Evolutionary conservation across 2,888 invertebrate genomes (phyloP), one percentile per base, ranked within the genome.

Genomic region (Selenia dentaria): DNA sequence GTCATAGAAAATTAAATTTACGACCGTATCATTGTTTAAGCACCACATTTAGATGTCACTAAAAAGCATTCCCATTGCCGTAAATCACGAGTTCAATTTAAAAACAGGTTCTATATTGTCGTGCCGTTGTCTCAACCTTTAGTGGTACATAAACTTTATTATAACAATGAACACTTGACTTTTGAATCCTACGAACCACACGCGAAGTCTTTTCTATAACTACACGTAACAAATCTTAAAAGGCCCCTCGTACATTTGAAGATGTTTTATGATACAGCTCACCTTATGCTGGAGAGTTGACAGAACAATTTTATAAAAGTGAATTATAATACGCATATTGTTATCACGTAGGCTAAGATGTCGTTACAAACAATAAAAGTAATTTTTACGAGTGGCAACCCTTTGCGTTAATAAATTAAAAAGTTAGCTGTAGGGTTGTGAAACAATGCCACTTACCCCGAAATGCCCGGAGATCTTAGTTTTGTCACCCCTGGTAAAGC

Each of bases 341-440:
- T 89, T 88, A 85, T 84, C 88, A 88, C 83, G 87, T 86, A 89
- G 88, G 89, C 88, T 68, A 83, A 87, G 81, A 83, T 77, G 89
- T 88, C 89, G 86, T 89, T 87, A 87, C 83, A 76, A 80, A 90
- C 87, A 88, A 89, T 88, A 89, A 89, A 90, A 85, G 87, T 89
- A 88, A 88, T 89, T 90, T 89, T 90, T 89, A 90, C 81, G 85
- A 86, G 79, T 70, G 67, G 79, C 79, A 84, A 85, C 88, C 89
- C 89, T 81, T 74, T 69, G 70, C 75, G 79, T 81, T 88, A 86
- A 90, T 90, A 90, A 89, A 90, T 90, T 88, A 83, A 82, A 87
- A 87, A 87, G 83, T 85, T 81, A 70, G 57, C 64, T 79, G n/a
- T n/a, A 79, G 83, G 84, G 83, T 69, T 70, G 72, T 67, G 77